A percentile compares a stretch with the other conserved stretches of the same genome.
Evolutionary conservation across 64 coral and sea anemone species (phyloP).

Genomic region (Astreopora myriophthalma): DNA sequence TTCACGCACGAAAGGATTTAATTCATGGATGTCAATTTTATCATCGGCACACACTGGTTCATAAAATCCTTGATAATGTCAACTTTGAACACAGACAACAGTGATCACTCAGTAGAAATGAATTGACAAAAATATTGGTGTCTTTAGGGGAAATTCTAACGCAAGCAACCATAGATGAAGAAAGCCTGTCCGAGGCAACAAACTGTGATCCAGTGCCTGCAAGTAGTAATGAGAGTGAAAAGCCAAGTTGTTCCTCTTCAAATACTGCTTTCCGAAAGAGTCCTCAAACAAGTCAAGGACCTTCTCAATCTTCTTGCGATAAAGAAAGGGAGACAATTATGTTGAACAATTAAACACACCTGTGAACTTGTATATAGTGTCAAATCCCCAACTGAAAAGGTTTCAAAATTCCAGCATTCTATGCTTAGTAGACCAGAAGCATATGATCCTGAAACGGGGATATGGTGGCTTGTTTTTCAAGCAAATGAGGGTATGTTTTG

Average conservation of each 20-base stretch:
- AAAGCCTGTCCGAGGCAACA: slow-evolving; percentile 46
- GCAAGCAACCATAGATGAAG: no score
- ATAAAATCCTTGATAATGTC: slow-evolving; percentile 56
- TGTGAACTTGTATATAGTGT: slow-evolving; percentile 49
- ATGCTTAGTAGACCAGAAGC: slow-evolving; percentile 42
- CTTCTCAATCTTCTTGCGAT: slow-evolving; percentile 25
- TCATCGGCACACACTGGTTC: slow-evolving; percentile 32
- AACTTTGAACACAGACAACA: slow-evolving; percentile 46
- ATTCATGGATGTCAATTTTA: slow-evolving; percentile 46
- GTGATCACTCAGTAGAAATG: slow-evolving; percentile 13
- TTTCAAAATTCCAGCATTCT: slow-evolving; percentile 42
- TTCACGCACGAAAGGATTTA: slow-evolving; percentile 48
- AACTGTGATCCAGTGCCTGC: slow-evolving; percentile 42
- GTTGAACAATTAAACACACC: slow-evolving; percentile 45
- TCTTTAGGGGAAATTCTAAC: no score
- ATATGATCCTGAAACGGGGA: slow-evolving; percentile 31
- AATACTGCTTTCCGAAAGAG: slow-evolving; percentile 33
- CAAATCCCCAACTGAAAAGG: slow-evolving; percentile 48
- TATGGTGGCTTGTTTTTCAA: slow-evolving; percentile 42
- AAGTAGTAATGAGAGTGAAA: slow-evolving; percentile 49
- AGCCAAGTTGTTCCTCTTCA: slow-evolving; percentile 56
- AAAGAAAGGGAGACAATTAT: slow-evolving; percentile 47
- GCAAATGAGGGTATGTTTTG: slow-evolving; percentile 47
- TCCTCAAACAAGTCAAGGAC: slow-evolving; percentile 30
- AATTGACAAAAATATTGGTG: no score